Evolutionary conservation across 92 coral and sea anemone species (phyloP).

Genomic region (Heteractis magnifica): DNA sequence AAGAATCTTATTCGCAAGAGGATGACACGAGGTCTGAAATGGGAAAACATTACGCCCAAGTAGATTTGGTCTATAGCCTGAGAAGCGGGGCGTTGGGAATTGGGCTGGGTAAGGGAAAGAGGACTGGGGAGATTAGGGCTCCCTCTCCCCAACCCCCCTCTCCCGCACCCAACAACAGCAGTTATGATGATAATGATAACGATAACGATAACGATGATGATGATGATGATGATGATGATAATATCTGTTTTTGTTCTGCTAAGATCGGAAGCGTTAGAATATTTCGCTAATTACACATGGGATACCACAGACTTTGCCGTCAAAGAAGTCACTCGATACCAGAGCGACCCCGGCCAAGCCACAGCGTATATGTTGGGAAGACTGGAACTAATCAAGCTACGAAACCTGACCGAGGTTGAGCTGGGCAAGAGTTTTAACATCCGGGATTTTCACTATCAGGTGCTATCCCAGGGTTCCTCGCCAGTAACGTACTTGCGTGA

Average conservation of each 20-base stretch:
- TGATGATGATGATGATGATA: too few relatives aligned
- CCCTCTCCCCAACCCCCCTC: too few relatives aligned
- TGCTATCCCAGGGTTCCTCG: constrained; percentile 84
- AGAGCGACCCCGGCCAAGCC: constrained; percentile 89
- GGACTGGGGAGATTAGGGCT: too few relatives aligned
- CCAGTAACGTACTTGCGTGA: constrained; percentile 70
- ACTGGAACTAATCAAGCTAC: constrained; percentile 71
- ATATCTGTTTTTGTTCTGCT: too few relatives aligned
- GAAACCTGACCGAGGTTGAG: constrained; percentile 56
- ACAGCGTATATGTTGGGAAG: constrained; percentile 92
- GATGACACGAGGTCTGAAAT: too few relatives aligned
- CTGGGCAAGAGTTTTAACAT: constrained; percentile 56
- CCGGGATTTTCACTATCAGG: constrained; percentile 85
- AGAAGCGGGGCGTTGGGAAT: too few relatives aligned
- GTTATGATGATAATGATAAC: neutral
- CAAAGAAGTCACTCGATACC: constrained; percentile 90
- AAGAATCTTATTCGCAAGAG: too few relatives aligned
- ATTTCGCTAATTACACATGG: constrained; percentile 63
- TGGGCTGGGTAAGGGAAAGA: too few relatives aligned
- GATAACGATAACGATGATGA: neutral
- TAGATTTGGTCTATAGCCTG: too few relatives aligned
- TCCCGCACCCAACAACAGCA: too few relatives aligned
- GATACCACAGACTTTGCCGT: constrained; percentile 79
- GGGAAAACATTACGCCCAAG: too few relatives aligned
- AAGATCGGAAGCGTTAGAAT: constrained; percentile 61